Base-by-base conservation (phyloP, 2,113 vertebrate species). In the Daubentonia madagascariensis region DNA sequence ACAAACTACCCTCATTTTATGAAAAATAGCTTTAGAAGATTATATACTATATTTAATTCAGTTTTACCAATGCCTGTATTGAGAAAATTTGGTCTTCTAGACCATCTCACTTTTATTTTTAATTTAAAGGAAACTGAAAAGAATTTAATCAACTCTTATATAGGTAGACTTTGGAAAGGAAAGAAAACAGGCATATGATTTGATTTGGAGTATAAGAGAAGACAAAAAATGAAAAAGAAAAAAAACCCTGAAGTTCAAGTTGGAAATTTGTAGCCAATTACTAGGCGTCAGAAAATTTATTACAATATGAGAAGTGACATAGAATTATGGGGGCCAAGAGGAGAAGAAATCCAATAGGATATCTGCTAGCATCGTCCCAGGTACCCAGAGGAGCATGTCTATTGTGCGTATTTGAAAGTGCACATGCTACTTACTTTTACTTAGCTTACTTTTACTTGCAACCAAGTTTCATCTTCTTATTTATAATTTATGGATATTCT, bases 401-500 rank as follows among this genome's bases (percentile, higher is more conserved):
- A 12, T 8, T 37, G 28, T 22, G 12, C 59, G 45, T 91, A 50
- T 75, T 68, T 72, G 63, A 67, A 68, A 80, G 16, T 20, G 11
- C 20, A 52, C 23, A 6, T 52, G 14, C 28, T 87, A 16, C 59
- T 8, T 50, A 18, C 75, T 63, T 79, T 67, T 68, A 84, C 87
- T 81, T 72, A 93, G 59, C 81, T 8, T 50, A 18, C 75, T 63
- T 79, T 67, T 68, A 84, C 87, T 81, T 72, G 91, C 48, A 96
- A 13, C 43, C 79, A 52, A 40, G 18, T 54, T 63, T 81, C 70
- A 81, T 87, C 68, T 95, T 63, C 40, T 79, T 89, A 70, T 85
- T 94, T 94, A 78, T 85, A 93, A 96, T 79, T 83, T 86, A 91
- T 73, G 78, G 28, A 7, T 79, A 75, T 94, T 88, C 50, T 91